phyloP scores from a whole-genome alignment of 2,888 invertebrate genomes.

The Erebia palarica region DNA sequence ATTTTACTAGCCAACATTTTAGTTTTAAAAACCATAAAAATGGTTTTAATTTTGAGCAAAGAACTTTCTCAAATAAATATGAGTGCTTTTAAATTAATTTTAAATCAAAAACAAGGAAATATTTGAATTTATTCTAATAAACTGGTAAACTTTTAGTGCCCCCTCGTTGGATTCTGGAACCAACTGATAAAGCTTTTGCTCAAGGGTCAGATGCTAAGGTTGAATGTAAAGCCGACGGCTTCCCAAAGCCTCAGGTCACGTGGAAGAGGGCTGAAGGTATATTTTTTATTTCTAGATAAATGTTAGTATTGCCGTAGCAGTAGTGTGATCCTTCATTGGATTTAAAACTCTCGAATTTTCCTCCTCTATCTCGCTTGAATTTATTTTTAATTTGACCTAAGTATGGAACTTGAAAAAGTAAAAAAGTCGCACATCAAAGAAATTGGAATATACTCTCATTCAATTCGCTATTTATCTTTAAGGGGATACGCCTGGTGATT shows the following conservation, averaged over 20 bases:
- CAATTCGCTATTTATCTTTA: conserved; percentile 40
- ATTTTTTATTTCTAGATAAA: conserved; percentile 1
- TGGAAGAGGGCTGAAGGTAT: conserved; percentile 98
- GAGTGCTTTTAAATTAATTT: conserved; percentile 1
- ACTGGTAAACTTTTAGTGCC: conserved; percentile 87
- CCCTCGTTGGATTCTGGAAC: conserved; percentile 97
- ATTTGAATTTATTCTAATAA: conserved; percentile 22
- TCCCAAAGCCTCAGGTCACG: conserved; percentile 95
- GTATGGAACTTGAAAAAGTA: background rate
- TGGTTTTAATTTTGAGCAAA: background rate
- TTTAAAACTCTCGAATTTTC: background rate
- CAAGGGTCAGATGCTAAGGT: conserved; percentile 96
- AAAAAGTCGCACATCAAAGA: background rate
- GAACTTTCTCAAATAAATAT: background rate
- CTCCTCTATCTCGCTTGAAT: no score
- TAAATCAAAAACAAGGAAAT: background rate
- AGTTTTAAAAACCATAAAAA: background rate
- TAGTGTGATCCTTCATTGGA: background rate
- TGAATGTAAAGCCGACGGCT: conserved; percentile 98
- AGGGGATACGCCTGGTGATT: conserved; percentile 96
- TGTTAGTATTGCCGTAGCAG: background rate
- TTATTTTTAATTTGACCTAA: background rate
- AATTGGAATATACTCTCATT: background rate
- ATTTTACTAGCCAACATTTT: background rate
- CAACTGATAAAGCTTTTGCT: conserved; percentile 96